A percentile compares a stretch with the other conserved stretches of the same genome.
Conservation (phyloP, 2,113 vertebrate genomes). For the Ranitomeya imitator region DNA sequence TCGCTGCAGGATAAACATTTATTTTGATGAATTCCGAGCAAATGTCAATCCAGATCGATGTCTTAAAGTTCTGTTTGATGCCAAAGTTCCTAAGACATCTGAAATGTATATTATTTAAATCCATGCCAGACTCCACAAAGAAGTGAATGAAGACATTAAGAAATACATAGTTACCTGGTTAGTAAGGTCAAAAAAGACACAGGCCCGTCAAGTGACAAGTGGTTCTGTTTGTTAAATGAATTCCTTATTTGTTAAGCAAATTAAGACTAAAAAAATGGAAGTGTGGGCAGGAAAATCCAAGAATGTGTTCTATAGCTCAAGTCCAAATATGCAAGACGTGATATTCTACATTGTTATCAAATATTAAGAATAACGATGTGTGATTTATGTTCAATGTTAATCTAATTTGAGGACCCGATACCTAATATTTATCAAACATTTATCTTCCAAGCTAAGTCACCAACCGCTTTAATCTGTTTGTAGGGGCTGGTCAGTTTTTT, state of each 20-base stretch:
- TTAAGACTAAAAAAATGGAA: neutral
- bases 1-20: neutral
- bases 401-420: no score
- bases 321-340: neutral
- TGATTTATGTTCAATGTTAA: no score
- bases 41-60: conserved; percentile 21
- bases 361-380: no score
- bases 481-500: no score
- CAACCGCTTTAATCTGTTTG: no score
- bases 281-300: neutral
- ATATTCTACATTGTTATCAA: no score
- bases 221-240: neutral
- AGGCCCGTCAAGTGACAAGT: neutral
- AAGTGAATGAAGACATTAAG: neutral
- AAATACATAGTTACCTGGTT: neutral
- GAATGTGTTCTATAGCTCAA: neutral
- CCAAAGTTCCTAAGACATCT: conserved; percentile 1
- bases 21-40: conserved; percentile 7
- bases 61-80: conserved; percentile 26
- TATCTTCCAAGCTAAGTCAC: no score
- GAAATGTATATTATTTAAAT: conserved; percentile 29
- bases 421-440: no score
- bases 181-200: neutral
- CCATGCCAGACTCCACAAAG: neutral
- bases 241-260: neutral